phyloP scores from a whole-genome alignment of 2,888 invertebrate species.

The Pollenia labialis region DNA sequence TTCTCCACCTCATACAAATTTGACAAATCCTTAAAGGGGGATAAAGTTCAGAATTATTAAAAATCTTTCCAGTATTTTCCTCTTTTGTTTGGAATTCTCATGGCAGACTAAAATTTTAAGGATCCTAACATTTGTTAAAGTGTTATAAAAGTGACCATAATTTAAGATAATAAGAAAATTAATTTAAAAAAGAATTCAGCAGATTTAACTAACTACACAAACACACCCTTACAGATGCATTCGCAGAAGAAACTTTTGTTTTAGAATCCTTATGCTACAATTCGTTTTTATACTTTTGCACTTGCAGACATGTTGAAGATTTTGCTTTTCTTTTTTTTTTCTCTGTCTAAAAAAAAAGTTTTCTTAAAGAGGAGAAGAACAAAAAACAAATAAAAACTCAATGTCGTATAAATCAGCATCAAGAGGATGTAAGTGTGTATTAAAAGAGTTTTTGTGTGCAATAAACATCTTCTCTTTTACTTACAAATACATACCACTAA shows the following conservation, averaged over 20 bases:
- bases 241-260: slow-evolving; percentile 39
- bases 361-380: background rate
- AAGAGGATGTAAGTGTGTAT: slow-evolving; percentile 2
- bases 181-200: slow-evolving; percentile 14
- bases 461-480: slow-evolving; percentile 2
- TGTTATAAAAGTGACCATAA: slow-evolving; percentile 64
- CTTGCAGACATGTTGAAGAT: slow-evolving; percentile 51
- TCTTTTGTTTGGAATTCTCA: background rate
- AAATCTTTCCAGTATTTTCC: background rate
- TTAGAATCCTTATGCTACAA: slow-evolving; percentile 54
- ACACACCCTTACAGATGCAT: background rate
- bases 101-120: background rate
- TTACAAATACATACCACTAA: slow-evolving; percentile 14
- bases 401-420: slow-evolving; percentile 60
- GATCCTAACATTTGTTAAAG: slow-evolving; percentile 41
- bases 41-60: slow-evolving; percentile 33
- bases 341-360: background rate
- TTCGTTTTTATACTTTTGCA: slow-evolving; percentile 45
- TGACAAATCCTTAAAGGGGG: slow-evolving; percentile 25
- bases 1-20: background rate
- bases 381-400: slow-evolving; percentile 33
- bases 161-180: slow-evolving; percentile 40
- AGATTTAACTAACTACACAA: background rate
- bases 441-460: background rate
- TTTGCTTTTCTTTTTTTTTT: slow-evolving; percentile 30